These are phyloP conservation scores for Reinhardtius hippoglossoides DNA, from an alignment of 2,113 vertebrate species.

Conservation along the genomic window DNA sequence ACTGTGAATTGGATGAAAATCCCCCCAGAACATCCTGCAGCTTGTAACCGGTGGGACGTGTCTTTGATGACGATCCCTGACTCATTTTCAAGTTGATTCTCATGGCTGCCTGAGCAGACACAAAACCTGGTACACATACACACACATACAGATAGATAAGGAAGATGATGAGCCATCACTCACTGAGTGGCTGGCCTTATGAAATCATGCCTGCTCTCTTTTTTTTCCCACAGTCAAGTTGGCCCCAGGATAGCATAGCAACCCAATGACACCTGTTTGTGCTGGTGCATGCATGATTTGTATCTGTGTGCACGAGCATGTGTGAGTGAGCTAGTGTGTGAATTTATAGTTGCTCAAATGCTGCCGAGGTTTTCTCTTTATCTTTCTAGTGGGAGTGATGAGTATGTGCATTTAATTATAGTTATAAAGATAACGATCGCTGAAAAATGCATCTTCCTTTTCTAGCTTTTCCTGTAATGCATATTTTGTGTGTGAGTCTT, in stretches of 20 bases:
- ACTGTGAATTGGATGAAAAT: not conserved
- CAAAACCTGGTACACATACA: constrained; percentile 32
- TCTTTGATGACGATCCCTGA: constrained; percentile 10
- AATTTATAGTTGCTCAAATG: not conserved
- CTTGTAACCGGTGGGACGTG: constrained; percentile 11
- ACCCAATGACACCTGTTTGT: constrained; percentile 63
- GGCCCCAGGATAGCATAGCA: constrained; percentile 70
- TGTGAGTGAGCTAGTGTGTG: not conserved
- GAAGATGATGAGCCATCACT: constrained; percentile 64
- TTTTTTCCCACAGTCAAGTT: constrained; percentile 73
- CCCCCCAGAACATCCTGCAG: constrained; percentile 1
- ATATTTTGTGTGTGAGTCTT: too few relatives aligned
- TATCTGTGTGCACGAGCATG: not conserved
- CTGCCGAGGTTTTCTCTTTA: not conserved
- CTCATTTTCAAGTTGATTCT: constrained; percentile 30
- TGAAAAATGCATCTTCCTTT: too few relatives aligned
- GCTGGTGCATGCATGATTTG: constrained; percentile 38
- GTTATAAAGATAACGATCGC: not conserved
- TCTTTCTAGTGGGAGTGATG: too few relatives aligned
- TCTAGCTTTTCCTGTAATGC: too few relatives aligned
- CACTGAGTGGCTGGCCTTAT: constrained; percentile 45
- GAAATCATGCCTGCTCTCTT: constrained; percentile 49
- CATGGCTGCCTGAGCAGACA: constrained; percentile 43
- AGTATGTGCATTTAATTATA: not conserved
- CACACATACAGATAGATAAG: constrained; percentile 43